phyloP scores from a whole-genome alignment of 2,113 vertebrate genomes.

The Lathamus discolor region DNA sequence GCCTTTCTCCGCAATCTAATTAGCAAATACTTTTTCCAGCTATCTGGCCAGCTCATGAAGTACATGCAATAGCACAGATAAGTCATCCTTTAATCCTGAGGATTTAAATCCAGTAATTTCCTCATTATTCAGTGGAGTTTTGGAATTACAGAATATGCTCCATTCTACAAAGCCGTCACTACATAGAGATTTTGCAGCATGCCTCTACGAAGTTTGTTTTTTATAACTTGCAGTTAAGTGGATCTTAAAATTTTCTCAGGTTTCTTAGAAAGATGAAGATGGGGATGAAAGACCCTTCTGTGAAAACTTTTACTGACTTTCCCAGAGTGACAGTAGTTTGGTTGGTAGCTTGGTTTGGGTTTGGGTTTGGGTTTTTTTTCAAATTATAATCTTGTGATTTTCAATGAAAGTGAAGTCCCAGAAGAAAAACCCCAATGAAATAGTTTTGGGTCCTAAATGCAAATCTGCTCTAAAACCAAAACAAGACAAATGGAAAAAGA shows the following conservation, averaged over 20 bases:
- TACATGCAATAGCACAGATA: neutral
- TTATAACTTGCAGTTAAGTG: neutral
- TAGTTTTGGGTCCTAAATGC: neutral
- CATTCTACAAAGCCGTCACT: neutral
- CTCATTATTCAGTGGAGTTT: neutral
- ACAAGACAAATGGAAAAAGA: neutral
- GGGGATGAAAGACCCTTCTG: neutral
- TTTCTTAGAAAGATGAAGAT: neutral
- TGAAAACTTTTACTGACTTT: neutral
- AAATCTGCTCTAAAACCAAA: neutral
- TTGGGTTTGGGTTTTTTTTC: rapidly evolving
- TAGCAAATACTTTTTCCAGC: neutral
- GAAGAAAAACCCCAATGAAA: neutral
- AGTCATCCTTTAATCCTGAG: neutral
- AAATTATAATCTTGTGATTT: neutral
- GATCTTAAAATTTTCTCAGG: neutral
- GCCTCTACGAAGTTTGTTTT: neutral
- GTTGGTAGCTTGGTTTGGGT: rapidly evolving
- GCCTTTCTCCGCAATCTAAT: neutral
- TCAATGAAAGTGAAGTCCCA: neutral
- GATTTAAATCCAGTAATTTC: neutral
- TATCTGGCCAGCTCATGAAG: neutral
- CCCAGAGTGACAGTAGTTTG: neutral
- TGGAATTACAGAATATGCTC: neutral
- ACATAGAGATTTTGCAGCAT: neutral